phyloP scores from a whole-genome alignment of 1,140 invertebrate species.

The Drosophila sulfurigaster region DNA sequence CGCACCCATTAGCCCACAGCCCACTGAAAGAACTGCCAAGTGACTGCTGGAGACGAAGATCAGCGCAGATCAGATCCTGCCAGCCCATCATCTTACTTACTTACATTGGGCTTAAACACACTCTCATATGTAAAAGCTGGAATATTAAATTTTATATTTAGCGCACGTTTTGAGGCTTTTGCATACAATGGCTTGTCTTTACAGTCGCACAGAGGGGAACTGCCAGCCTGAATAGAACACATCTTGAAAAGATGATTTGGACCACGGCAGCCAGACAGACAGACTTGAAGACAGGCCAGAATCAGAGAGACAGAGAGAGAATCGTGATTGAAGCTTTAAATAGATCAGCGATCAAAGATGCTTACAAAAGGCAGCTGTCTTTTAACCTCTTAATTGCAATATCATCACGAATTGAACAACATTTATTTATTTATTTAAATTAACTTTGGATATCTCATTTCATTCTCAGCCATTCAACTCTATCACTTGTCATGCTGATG shows the following conservation, averaged over 20 bases:
- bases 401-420: slow-evolving; percentile 22
- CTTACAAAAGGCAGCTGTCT: slow-evolving; percentile 16
- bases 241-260: slow-evolving; percentile 42
- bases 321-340: slow-evolving; percentile 66
- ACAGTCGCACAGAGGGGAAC: slow-evolving; percentile 5
- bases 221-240: slow-evolving; percentile 17
- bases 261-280: slow-evolving; percentile 8
- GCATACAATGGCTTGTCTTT: slow-evolving; percentile 62
- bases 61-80: slow-evolving; percentile 1
- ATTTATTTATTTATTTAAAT: slow-evolving; percentile 28
- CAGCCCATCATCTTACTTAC: slow-evolving; percentile 15
- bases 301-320: slow-evolving; percentile 19
- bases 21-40: slow-evolving; percentile 8
- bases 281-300: slow-evolving; percentile 11
- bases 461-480: not conserved
- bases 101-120: slow-evolving; percentile 10
- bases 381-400: slow-evolving; percentile 35
- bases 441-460: slow-evolving; percentile 2
- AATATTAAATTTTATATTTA: slow-evolving; percentile 83
- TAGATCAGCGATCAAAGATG: slow-evolving; percentile 32
- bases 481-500: not conserved
- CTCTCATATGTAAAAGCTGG: slow-evolving; percentile 39
- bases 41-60: not conserved
- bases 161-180: slow-evolving; percentile 69
- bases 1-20: slow-evolving; percentile 27